Conservation (phyloP, 2,113 vertebrate species). For the Brachyhypopomus occidentalis region DNA sequence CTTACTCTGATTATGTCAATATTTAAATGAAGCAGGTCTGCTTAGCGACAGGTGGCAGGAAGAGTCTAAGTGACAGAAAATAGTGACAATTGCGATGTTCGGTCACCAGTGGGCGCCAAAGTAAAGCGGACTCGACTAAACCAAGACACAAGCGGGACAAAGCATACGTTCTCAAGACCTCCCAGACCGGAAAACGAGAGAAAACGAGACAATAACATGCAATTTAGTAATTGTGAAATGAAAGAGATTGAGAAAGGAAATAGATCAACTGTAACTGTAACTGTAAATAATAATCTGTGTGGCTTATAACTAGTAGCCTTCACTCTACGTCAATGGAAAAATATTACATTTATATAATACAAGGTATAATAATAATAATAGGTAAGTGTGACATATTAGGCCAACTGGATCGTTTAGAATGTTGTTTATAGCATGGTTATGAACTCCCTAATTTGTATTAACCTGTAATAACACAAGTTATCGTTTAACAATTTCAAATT, state of each 20-base stretch:
- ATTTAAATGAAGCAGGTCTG: no score
- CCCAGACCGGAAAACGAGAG: not conserved
- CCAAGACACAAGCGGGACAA: not conserved
- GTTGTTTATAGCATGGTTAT: not conserved
- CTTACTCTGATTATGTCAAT: no score
- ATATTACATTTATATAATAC: no score
- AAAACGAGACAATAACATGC: not conserved
- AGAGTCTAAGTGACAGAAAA: not conserved
- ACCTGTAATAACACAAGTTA: not conserved
- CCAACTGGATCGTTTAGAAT: not conserved
- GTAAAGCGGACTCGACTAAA: not conserved
- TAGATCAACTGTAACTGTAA: no score
- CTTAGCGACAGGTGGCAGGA: not conserved
- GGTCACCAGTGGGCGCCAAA: conserved; percentile 38
- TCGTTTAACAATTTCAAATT: not conserved
- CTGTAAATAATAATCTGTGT: no score
- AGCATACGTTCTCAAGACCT: not conserved
- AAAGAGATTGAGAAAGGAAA: not conserved
- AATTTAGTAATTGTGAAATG: not conserved
- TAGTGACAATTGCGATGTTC: not conserved
- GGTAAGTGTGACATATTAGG: not conserved
- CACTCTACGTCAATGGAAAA: no score
- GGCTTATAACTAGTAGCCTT: no score
- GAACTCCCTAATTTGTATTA: not conserved
- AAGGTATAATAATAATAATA: not conserved